These are phyloP conservation scores for Andrena haemorrhoa DNA, from an alignment of 2,888 invertebrate genomes.

Conservation along the genomic window DNA sequence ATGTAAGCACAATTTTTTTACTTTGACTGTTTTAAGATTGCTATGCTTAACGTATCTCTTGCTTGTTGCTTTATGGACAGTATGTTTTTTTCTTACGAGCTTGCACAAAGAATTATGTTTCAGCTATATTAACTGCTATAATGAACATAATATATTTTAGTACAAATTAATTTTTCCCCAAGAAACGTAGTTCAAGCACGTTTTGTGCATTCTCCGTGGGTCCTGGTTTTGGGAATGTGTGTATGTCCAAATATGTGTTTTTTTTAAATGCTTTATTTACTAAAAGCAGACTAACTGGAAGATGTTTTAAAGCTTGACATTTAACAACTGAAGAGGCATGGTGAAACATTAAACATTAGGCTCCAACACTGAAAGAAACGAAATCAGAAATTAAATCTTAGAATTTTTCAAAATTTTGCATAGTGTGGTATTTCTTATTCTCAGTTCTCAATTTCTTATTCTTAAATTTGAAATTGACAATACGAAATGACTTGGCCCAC, in stretches of 20 bases:
- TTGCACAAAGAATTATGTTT: slow-evolving; percentile 36
- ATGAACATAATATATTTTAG: too few species aligned
- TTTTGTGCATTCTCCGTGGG: slow-evolving; percentile 35
- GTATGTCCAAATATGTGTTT: slow-evolving; percentile 15
- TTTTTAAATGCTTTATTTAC: slow-evolving; percentile 12
- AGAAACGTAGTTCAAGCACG: background rate
- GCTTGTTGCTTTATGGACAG: slow-evolving; percentile 27
- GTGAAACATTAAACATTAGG: too few species aligned
- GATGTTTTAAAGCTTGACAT: background rate
- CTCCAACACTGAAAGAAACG: background rate
- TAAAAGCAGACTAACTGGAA: background rate
- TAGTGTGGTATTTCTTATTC: too few species aligned
- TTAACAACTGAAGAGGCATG: background rate
- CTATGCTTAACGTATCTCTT: slow-evolving; percentile 37
- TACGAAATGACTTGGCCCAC: too few species aligned
- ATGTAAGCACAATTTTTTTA: slow-evolving; percentile 68
- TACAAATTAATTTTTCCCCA: too few species aligned
- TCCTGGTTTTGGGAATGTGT: slow-evolving; percentile 22
- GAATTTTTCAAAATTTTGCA: background rate
- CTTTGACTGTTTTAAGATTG: slow-evolving; percentile 49
- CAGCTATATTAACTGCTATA: background rate
- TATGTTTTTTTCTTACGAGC: background rate
- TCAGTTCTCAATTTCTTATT: too few species aligned
- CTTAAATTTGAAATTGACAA: too few species aligned
- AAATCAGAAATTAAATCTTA: background rate